Evolutionary conservation across 2,113 vertebrate species (phyloP), one percentile per base, ranked within the genome.

Genomic region (Rhinoderma darwinii): DNA sequence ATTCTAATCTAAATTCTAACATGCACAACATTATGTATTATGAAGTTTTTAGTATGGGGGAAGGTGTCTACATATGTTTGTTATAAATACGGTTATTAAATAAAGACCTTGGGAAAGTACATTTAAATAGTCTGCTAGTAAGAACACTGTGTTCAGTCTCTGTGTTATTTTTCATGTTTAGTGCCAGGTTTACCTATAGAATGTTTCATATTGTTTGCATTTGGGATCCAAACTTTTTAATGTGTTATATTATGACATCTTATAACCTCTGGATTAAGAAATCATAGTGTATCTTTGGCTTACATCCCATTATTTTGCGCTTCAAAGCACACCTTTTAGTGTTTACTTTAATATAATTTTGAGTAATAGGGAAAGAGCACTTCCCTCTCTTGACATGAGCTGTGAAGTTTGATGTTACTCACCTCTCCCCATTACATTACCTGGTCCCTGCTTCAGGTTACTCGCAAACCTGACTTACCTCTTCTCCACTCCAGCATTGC

Each of bases 371-470:
- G 54, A 77, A 66, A 14, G 20, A 61, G 72, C 27, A 43, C 37
- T 85, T 85, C 84, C 39, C 39, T 78, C 27, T 77, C 44, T 63
- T 76, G 74, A 84, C 25, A 84, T 76, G 22, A 75, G 25, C 83
- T 61, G 51, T 32, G n/a, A 54, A 39, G 22, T 72, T 44, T n/a
- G n/a, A n/a, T n/a, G n/a, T n/a, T n/a, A n/a, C n/a, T n/a, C n/a
- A n/a, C n/a, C n/a, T n/a, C n/a, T n/a, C n/a, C n/a, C n/a, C n/a
- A n/a, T n/a, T n/a, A n/a, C n/a, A n/a, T n/a, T n/a, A n/a, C n/a
- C n/a, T n/a, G n/a, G n/a, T n/a, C n/a, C n/a, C n/a, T n/a, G n/a
- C n/a, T n/a, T n/a, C n/a, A n/a, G n/a, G n/a, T n/a, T n/a, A n/a
- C n/a, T n/a, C n/a, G n/a, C n/a, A n/a, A n/a, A n/a, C n/a, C n/a